Evolutionary conservation across 2,113 vertebrate species (phyloP).

Genomic region (Trinectes maculatus): DNA sequence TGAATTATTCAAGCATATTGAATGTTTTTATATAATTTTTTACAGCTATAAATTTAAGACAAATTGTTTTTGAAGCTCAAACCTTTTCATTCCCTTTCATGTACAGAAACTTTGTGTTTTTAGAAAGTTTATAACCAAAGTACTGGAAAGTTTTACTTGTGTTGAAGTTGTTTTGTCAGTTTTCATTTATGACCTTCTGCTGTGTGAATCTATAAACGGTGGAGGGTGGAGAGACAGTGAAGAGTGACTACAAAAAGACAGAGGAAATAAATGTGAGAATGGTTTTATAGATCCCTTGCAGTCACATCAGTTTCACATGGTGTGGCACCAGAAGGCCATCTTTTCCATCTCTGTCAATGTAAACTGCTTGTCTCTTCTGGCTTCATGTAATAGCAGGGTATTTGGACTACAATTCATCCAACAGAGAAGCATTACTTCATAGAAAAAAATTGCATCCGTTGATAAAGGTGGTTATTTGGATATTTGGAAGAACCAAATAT

Average conservation of each 20-base stretch:
- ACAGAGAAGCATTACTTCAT: slow-evolving; percentile 5
- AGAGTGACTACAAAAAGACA: slow-evolving; percentile 7
- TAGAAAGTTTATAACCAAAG: slow-evolving; percentile 30
- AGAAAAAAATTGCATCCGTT: not conserved
- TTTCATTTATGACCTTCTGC: slow-evolving; percentile 4
- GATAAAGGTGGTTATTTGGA: not conserved
- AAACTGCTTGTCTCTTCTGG: slow-evolving; percentile 26
- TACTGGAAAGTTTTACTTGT: slow-evolving; percentile 29
- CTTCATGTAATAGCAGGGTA: slow-evolving; percentile 25
- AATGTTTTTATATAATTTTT: slow-evolving; percentile 56
- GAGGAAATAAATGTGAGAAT: slow-evolving; percentile 18
- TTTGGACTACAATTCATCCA: slow-evolving; percentile 1
- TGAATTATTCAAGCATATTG: slow-evolving; percentile 60
- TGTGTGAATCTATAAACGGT: not conserved
- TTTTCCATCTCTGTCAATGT: slow-evolving; percentile 30
- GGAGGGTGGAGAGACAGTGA: not conserved
- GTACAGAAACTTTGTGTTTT: not conserved
- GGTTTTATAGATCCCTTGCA: slow-evolving; percentile 16
- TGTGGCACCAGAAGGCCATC: slow-evolving; percentile 19
- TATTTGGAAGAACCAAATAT: slow-evolving; percentile 16
- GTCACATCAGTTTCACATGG: slow-evolving; percentile 25
- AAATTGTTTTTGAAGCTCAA: slow-evolving; percentile 50
- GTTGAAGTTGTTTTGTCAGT: slow-evolving; percentile 18
- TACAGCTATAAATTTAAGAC: slow-evolving; percentile 46
- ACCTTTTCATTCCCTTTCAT: slow-evolving; percentile 34